Evolutionary conservation across 2,113 vertebrate species (phyloP).

Genomic region (Corythornis madagascariensis): DNA sequence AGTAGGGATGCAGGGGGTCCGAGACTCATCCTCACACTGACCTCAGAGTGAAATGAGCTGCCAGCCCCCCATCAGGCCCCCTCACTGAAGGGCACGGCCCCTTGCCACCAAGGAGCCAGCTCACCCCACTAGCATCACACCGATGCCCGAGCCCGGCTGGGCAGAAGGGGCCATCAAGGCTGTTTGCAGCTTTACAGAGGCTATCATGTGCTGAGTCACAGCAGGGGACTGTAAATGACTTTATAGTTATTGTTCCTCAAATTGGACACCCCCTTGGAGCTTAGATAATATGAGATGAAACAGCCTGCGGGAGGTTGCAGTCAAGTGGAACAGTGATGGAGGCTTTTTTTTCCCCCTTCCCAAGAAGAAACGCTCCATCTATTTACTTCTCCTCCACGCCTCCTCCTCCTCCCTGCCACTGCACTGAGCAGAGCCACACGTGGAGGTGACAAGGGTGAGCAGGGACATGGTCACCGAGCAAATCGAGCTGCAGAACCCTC

Average conservation of each 20-base stretch:
- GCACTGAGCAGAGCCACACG: not conserved
- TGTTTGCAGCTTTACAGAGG: slow-evolving; percentile 13
- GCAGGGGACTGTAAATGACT: slow-evolving; percentile 66
- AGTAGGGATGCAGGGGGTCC: fast-evolving
- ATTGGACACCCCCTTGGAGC: slow-evolving; percentile 67
- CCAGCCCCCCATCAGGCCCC: not conserved
- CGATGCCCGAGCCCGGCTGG: not conserved
- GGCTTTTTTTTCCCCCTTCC: not conserved
- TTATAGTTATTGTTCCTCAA: slow-evolving; percentile 70
- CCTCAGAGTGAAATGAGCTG: not conserved
- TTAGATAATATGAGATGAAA: slow-evolving; percentile 69
- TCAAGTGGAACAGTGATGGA: slow-evolving; percentile 42
- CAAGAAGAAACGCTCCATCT: not conserved
- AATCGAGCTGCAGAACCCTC: not conserved
- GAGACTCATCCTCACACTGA: fast-evolving
- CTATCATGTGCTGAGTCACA: slow-evolving; percentile 24
- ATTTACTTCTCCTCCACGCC: not conserved
- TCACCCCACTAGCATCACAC: not conserved
- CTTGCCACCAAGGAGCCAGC: fast-evolving
- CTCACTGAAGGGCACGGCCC: fast-evolving
- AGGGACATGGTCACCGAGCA: fast-evolving
- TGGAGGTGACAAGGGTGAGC: not conserved
- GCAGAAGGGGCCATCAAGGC: not conserved
- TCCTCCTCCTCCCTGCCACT: not conserved
- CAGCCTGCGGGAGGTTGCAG: slow-evolving; percentile 49